These are phyloP conservation scores for Drosophila ustulata DNA, from an alignment of 2,888 invertebrate genomes.

Conservation along the genomic window DNA sequence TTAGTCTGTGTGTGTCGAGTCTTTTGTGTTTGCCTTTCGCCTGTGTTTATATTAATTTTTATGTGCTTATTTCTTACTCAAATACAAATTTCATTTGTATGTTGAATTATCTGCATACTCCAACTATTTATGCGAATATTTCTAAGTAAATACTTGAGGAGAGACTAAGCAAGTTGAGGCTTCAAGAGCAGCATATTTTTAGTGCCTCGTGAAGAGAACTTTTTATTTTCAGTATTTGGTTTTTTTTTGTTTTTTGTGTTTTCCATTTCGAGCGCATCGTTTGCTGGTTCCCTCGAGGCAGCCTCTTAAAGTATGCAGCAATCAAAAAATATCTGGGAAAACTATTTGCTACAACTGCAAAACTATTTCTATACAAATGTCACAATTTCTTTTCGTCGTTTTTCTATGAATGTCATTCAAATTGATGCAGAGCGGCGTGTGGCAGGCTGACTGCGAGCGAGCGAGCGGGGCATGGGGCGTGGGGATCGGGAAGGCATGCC, in stretches of 20 bases:
- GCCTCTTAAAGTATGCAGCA: conserved; percentile 67
- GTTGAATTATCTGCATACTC: conserved; percentile 15
- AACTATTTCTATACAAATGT: conserved; percentile 78
- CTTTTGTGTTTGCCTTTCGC: not conserved
- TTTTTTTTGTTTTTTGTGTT: conserved; percentile 22
- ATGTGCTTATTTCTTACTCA: not conserved
- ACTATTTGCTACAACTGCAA: conserved; percentile 74
- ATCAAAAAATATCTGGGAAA: conserved; percentile 75
- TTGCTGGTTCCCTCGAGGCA: conserved; percentile 29
- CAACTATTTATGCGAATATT: conserved; percentile 18
- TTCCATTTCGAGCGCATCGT: conserved; percentile 18
- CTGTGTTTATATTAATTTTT: conserved; percentile 5
- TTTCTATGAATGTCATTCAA: conserved; percentile 77
- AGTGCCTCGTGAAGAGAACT: conserved; percentile 14
- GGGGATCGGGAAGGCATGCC: not conserved
- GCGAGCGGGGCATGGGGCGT: not conserved
- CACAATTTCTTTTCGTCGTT: conserved; percentile 68
- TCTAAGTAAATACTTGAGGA: conserved; percentile 12
- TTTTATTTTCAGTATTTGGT: conserved; percentile 6
- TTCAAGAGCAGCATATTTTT: conserved; percentile 7
- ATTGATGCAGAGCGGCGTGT: conserved; percentile 67
- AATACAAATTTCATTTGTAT: conserved; percentile 6
- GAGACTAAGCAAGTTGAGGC: not conserved
- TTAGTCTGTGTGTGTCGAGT: not conserved
- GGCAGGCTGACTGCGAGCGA: not conserved